phyloP scores from a whole-genome alignment of 2,113 vertebrate genomes.

The Notarius quadriscutis region DNA sequence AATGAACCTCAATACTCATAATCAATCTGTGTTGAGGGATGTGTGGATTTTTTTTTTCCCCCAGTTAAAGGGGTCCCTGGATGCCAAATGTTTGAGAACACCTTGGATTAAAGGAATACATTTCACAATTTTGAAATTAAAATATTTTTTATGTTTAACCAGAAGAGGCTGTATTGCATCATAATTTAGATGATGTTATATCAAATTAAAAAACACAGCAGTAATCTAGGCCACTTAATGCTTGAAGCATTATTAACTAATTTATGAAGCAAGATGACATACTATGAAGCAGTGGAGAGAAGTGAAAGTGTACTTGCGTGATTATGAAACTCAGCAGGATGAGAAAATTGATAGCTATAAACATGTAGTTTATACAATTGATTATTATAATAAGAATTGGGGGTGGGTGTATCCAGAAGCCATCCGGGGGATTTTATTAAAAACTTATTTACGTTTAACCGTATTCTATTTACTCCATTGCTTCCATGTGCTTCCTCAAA shows the following conservation, averaged over 20 bases:
- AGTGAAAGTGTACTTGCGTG: background rate
- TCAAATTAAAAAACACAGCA: background rate
- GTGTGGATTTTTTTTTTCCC: background rate
- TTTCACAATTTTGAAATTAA: background rate
- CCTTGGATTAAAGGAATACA: background rate
- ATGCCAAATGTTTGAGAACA: background rate
- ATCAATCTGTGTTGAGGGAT: background rate
- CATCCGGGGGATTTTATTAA: background rate
- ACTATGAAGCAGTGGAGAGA: background rate
- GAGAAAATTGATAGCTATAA: background rate
- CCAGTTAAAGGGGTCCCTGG: background rate
- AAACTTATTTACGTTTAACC: background rate
- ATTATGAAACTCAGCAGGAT: conserved; percentile 7
- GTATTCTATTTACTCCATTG: background rate
- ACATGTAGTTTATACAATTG: background rate
- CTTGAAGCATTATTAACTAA: conserved; percentile 22
- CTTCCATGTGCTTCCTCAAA: background rate
- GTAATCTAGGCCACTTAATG: conserved; percentile 11
- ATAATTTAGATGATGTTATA: background rate
- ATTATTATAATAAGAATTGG: background rate
- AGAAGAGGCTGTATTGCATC: background rate
- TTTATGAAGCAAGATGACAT: conserved; percentile 23
- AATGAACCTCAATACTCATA: background rate
- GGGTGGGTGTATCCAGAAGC: background rate
- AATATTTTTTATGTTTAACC: background rate